A percentile compares a stretch with the other conserved stretches of the same genome.
phyloP scores from a whole-genome alignment of 2,113 vertebrate genomes.

The Melanerpes aurifrons region DNA sequence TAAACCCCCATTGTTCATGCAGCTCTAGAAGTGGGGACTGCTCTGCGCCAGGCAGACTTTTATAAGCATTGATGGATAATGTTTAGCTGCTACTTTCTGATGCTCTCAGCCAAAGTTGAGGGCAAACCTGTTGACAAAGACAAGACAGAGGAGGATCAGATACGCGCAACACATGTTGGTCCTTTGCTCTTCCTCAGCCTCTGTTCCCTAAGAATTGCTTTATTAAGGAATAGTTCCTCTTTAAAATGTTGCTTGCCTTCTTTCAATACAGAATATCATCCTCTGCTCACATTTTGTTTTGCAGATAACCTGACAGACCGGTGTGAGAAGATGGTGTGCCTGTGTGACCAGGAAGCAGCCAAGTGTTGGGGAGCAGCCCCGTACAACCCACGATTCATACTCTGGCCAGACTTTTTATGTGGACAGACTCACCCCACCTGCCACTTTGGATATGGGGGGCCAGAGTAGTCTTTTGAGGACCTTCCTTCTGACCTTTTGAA shows the following conservation, averaged over 20 bases:
- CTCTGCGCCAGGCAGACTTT: neutral
- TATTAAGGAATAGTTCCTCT: neutral
- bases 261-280: neutral
- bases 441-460: conserved; percentile 9
- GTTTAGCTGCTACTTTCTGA: neutral
- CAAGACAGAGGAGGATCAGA: neutral
- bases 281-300: conserved; percentile 52
- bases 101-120: neutral
- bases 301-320: conserved; percentile 82
- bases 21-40: neutral
- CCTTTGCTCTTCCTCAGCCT: neutral
- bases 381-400: conserved; percentile 76
- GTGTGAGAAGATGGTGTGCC: conserved; percentile 87
- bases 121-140: neutral
- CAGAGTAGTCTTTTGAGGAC: neutral
- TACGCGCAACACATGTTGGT: neutral
- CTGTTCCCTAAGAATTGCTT: neutral
- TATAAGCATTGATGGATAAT: neutral
- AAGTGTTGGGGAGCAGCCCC: conserved; percentile 81
- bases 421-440: conserved; percentile 80
- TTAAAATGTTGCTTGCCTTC: neutral
- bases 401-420: conserved; percentile 87
- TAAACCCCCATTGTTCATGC: neutral
- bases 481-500: neutral
- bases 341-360: conserved; percentile 87